phyloP scores from a whole-genome alignment of 2,888 invertebrate species.

The Tenthredo amoena region DNA sequence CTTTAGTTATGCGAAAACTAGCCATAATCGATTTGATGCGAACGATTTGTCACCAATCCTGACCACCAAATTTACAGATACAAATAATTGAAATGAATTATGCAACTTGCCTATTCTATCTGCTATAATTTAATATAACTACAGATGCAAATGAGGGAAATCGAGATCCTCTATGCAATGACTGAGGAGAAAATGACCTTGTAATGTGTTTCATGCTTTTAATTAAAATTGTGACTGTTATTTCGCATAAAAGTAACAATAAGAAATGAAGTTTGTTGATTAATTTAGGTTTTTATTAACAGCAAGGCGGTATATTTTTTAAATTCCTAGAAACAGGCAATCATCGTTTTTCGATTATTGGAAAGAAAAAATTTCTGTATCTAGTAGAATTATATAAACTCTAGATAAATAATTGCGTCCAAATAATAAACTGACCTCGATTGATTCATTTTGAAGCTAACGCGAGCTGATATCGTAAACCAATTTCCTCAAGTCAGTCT shows the following conservation, averaged over 20 bases:
- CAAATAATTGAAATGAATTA: no score
- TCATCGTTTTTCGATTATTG: not conserved
- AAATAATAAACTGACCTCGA: constrained; percentile 25
- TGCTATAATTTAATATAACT: not conserved
- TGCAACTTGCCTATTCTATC: not conserved
- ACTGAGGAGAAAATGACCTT: not conserved
- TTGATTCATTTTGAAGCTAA: constrained; percentile 35
- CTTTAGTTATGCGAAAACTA: no score
- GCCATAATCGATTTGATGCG: no score
- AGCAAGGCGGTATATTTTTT: not conserved
- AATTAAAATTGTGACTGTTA: not conserved
- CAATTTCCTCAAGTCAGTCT: constrained; percentile 63
- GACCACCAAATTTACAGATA: no score
- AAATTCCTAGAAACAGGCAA: not conserved
- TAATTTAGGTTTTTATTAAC: not conserved
- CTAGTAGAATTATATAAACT: not conserved
- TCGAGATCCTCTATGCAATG: not conserved
- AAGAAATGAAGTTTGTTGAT: not conserved
- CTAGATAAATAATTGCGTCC: not conserved
- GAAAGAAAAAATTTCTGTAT: not conserved
- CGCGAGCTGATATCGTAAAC: constrained; percentile 44
- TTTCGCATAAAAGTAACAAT: not conserved
- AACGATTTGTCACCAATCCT: no score
- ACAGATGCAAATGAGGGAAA: not conserved
- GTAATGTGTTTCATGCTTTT: not conserved